Base-by-base conservation (phyloP, 2,888 invertebrate genomes). In the Meloe dianella region DNA sequence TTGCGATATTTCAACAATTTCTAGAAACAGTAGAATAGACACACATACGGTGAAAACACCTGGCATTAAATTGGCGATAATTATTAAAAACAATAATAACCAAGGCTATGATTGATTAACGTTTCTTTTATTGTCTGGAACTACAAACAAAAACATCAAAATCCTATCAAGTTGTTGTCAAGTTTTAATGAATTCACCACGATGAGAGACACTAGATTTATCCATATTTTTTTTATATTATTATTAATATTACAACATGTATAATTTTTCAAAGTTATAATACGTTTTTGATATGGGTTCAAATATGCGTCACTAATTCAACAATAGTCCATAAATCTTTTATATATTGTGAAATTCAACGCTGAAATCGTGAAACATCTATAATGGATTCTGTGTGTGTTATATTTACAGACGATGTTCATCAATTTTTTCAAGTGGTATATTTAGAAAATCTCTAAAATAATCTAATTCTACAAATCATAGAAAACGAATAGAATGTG, bases 301-400 rank as follows among this genome's bases (percentile, higher is more conserved):
- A 47, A 47, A 47, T 20, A 47, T 20, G 47, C 47, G 47, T 47
- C 47, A 47, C 9, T 47, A 20, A 47, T 22, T 47, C 47, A 47
- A 47, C 47, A 47, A 47, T 47, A 47, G 47, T 20, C 22, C 20
- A 8, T 47, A 47, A 47, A 47, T 47, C 47, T 47, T 47, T 47
- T 22, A 22, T 47, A n/a, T n/a, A n/a, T n/a, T 10, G 6, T 3
- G 20, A 22, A 22, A 47, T 47, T 20, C 47, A 22, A 47, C 22
- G 47, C 20, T 47, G 47, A 47, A 47, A 10, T 47, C 47, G 47
- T 47, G 20, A 20, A 47, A 41, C 41, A 17, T 17, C 14, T 20
- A 47, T 47, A 20, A 47, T 47, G 8, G 9, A 47, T 47, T 17
- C 20, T 20, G n/a, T n/a, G n/a, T n/a, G n/a, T n/a, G n/a, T n/a